phyloP scores from a whole-genome alignment of 1,140 invertebrate genomes.

The Drosophila saltans region DNA sequence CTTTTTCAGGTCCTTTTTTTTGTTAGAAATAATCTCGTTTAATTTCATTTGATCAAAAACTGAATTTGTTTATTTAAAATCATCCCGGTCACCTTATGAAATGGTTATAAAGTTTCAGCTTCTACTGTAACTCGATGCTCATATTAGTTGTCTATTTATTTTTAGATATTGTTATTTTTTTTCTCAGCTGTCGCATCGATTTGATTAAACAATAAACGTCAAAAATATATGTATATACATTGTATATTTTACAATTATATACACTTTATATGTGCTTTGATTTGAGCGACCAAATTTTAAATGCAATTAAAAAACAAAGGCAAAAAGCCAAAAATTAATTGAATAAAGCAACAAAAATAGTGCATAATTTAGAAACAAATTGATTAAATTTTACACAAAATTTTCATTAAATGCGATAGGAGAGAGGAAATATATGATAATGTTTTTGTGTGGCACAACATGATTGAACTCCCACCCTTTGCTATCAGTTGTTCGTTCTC shows the following conservation, averaged over 20 bases:
- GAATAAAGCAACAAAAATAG: constrained; percentile 53
- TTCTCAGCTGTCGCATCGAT: constrained; percentile 19
- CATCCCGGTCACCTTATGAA: too few species aligned
- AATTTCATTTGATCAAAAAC: too few species aligned
- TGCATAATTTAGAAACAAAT: constrained; percentile 49
- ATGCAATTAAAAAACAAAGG: constrained; percentile 61
- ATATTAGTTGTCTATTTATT: background rate
- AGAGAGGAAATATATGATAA: constrained; percentile 18
- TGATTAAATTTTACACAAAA: constrained; percentile 62
- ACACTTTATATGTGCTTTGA: constrained; percentile 12
- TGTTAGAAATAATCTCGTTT: too few species aligned
- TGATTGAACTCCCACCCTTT: background rate
- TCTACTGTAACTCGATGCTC: too few species aligned
- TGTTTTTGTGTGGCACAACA: background rate
- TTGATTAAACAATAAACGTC: constrained; percentile 7
- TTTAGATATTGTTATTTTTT: background rate
- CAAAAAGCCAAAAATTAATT: constrained; percentile 36
- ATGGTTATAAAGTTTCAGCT: too few species aligned
- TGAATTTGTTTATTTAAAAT: too few species aligned
- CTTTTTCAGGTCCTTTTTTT: too few species aligned
- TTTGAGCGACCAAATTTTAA: constrained; percentile 51
- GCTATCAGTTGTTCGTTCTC: background rate
- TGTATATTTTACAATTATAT: background rate
- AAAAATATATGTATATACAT: background rate
- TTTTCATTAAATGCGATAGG: constrained; percentile 54